A percentile compares a stretch with the other conserved stretches of the same genome.
Conservation (phyloP, 23 tunicate genomes). For the Ascidia mentula region DNA sequence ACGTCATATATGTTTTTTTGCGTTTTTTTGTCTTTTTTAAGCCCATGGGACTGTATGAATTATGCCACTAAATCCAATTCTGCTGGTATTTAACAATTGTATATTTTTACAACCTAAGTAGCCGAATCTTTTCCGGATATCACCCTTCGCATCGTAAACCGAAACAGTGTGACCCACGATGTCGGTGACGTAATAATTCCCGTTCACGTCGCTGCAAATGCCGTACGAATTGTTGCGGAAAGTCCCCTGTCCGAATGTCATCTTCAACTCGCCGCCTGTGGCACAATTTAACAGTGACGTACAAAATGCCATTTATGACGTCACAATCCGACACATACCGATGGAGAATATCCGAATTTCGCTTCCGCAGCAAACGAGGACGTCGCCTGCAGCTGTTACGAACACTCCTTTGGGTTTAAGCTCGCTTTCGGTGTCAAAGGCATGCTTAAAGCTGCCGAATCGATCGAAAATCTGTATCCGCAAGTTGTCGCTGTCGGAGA, state of each 20-base stretch:
- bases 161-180: slow-evolving; percentile 75
- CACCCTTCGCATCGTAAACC: slow-evolving; percentile 63
- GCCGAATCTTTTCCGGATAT: slow-evolving; percentile 77
- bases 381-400: slow-evolving; percentile 27
- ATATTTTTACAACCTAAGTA: slow-evolving; percentile 49
- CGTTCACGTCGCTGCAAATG: slow-evolving; percentile 63
- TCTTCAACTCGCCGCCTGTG: slow-evolving; percentile 40
- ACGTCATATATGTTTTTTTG: too few species aligned
- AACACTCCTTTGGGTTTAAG: slow-evolving; percentile 79
- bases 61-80: not conserved
- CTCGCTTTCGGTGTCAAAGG: slow-evolving; percentile 71
- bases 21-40: too few species aligned
- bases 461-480: slow-evolving; percentile 65
- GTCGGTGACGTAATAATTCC: slow-evolving; percentile 81
- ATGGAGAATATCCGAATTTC: slow-evolving; percentile 52
- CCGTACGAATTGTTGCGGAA: slow-evolving; percentile 82
- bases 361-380: slow-evolving; percentile 83
- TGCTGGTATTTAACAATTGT: too few species aligned
- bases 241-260: slow-evolving; percentile 58
- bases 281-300: too few species aligned
- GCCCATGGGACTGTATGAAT: too few species aligned
- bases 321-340: slow-evolving; percentile 34
- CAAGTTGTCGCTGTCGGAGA: slow-evolving; percentile 79
- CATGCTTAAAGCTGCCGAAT: slow-evolving; percentile 40
- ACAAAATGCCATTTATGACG: not conserved